Evolutionary conservation across 2,888 invertebrate genomes (phyloP), one percentile per base, ranked within the genome.

Genomic region (Crocallis elinguaria): DNA sequence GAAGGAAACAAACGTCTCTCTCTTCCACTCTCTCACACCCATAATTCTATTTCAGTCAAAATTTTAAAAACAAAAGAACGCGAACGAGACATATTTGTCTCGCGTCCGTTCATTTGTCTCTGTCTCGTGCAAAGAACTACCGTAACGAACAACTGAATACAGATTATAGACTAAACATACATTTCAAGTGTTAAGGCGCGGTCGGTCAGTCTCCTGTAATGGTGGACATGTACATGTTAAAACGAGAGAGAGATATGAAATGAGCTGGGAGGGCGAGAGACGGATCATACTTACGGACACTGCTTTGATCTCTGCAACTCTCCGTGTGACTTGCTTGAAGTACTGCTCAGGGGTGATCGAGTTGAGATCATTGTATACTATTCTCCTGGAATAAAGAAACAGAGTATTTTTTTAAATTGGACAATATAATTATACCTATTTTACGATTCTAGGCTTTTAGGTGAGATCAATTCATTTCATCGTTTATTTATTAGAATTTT

Each of bases 291-390:
- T 93, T 91, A 96, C 96, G 80, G 96, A 95, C 53, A 98, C 97
- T 21, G 97, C 97, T 86, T 96, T 96, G 66, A 98, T 96, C 92
- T 97, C 97, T 36, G 97, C 97, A 58, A 98, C 91, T 67, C 97
- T 93, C 71, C 94, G 94, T 0, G 96, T 98, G 61, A 98, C 97
- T 86, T 98, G 96, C 85, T 98, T 98, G 84, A 97, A 97, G 88
- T 98, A 98, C 88, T 98, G 97, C 87, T 98, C 97, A 0, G 98
- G 98, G 4, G 98, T 97, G 71, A 99, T 96, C 46, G 95, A 94
- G 84, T 96, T 96, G 57, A 99, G 93, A 84, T 98, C 98, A 77
- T 94, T 96, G 92, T 97, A 98, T 19, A 96, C 94, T 72, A 98
- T 95, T 75, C 96, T 95, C 73, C 98, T 98, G 92, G 2, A 82